Evolutionary conservation across 2,797 vertebrate genomes (phyloP).

Genomic region (Neosilurus hyrtlii): DNA sequence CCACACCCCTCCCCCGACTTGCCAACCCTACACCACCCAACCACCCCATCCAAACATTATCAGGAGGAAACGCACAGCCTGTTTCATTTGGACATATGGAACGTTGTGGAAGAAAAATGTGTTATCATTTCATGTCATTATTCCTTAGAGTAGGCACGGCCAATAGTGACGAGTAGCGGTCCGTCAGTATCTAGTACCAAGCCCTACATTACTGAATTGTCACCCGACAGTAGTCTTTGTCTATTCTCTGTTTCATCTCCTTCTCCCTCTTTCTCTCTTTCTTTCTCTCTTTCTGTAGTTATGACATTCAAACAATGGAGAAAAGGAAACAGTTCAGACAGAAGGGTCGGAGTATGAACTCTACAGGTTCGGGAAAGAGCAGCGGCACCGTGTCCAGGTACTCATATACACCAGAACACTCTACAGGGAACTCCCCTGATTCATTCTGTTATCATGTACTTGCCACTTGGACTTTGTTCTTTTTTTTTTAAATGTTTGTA

Average conservation of each 20-base stretch:
- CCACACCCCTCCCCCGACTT: too few relatives aligned
- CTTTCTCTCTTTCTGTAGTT: slow-evolving; percentile 50
- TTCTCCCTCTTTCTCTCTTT: background rate
- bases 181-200: background rate
- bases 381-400: slow-evolving; percentile 92
- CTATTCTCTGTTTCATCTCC: background rate
- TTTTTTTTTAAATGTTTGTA: background rate
- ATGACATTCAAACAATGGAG: slow-evolving; percentile 81
- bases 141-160: background rate
- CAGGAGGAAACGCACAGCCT: slow-evolving; percentile 10
- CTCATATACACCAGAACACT: background rate
- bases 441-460: background rate
- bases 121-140: background rate
- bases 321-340: slow-evolving; percentile 89
- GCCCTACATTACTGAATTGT: background rate
- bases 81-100: background rate
- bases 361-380: slow-evolving; percentile 94
- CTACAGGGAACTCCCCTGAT: background rate
- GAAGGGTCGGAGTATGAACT: slow-evolving; percentile 94
- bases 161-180: background rate
- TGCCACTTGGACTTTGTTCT: background rate
- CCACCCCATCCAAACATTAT: background rate
- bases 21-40: background rate
- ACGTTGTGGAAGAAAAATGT: background rate
- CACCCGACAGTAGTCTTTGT: background rate